Conservation (phyloP, 2,113 vertebrate species). For the Oncorhynchus kisutch region DNA sequence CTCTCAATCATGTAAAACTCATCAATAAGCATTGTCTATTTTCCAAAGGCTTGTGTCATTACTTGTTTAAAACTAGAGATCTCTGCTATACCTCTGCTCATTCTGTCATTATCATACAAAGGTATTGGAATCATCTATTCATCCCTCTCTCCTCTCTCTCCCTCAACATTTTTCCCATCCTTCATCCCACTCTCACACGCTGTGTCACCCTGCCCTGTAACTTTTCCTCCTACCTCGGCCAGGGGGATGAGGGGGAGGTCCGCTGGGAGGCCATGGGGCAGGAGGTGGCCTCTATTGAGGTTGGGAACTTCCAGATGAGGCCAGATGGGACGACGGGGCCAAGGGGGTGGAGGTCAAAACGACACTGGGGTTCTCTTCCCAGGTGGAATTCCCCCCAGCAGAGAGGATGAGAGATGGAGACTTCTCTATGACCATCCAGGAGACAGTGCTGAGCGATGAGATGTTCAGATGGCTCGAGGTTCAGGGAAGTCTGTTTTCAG, state of each 20-base stretch:
- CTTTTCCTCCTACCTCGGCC: background rate
- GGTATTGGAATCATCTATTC: background rate
- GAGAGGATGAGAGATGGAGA: background rate
- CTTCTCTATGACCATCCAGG: slow-evolving; percentile 29
- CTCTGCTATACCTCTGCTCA: too few relatives aligned
- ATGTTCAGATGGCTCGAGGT: slow-evolving; percentile 15
- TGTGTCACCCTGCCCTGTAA: slow-evolving; percentile 29
- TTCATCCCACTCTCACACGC: background rate
- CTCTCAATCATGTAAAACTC: too few relatives aligned
- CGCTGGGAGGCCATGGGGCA: slow-evolving; percentile 42
- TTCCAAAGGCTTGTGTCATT: too few relatives aligned
- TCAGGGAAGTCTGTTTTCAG: slow-evolving; percentile 9
- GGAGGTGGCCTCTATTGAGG: slow-evolving; percentile 17
- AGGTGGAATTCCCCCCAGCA: background rate
- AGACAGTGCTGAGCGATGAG: slow-evolving; percentile 21
- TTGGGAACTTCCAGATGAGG: too few relatives aligned
- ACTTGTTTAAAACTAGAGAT: too few relatives aligned
- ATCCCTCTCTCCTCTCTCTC: background rate
- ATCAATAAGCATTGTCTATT: too few relatives aligned
- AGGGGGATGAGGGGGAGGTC: background rate
- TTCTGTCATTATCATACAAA: too few relatives aligned
- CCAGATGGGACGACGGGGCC: too few relatives aligned
- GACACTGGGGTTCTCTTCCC: too few relatives aligned
- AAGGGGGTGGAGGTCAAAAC: too few relatives aligned
- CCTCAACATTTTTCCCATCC: background rate